Evolutionary conservation across 2,888 invertebrate species (phyloP), one percentile per base, ranked within the genome.

Genomic region (Ceratothoa steindachneri): DNA sequence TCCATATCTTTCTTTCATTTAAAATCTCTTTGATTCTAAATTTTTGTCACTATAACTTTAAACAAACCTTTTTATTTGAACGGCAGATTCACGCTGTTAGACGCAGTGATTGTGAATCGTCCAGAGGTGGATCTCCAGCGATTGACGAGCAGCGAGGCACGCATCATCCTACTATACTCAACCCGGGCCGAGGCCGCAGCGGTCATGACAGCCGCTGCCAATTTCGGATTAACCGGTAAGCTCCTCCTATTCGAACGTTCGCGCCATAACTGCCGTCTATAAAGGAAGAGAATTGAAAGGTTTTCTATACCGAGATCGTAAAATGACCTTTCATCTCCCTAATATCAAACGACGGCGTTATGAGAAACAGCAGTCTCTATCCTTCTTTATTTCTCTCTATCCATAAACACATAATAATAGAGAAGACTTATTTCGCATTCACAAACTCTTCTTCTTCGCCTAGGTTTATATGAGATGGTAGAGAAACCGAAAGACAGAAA

Each of bases 121-220:
- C 88, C 89, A 41, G 81, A 83, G 15, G 30, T 27, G 27, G 93
- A 94, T 83, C 87, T 95, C 67, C 88, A 89, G 81, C 92, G 93
- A 83, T 86, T 95, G 81, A 92, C 92, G 68, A 91, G 92, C 82
- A 93, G 93, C 81, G 95, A 96, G 84, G 93, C 95, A 0, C 88
- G 96, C 19, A 95, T 97, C 24, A 92, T 97, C 90, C 87, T 97
- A 64, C 87, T 97, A 74, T 96, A 96, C 85, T 93, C 93, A 81
- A 95, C 94, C 29, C 88, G 91, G 73, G 92, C 93, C 83, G 94
- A 95, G 85, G 95, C 94, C 30, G 90, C 90, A 75, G 89, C 89
- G 82, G 94, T 95, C 81, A 86, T 96, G 81, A 87, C 88, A 31
- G 89, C 89, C 30, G 93, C 93, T 1, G 87, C 89, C 73, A 89